A percentile compares a stretch with the other conserved stretches of the same genome.
phyloP scores from a whole-genome alignment of 2,797 vertebrate species.

The Brachyrhaphis roseni region DNA sequence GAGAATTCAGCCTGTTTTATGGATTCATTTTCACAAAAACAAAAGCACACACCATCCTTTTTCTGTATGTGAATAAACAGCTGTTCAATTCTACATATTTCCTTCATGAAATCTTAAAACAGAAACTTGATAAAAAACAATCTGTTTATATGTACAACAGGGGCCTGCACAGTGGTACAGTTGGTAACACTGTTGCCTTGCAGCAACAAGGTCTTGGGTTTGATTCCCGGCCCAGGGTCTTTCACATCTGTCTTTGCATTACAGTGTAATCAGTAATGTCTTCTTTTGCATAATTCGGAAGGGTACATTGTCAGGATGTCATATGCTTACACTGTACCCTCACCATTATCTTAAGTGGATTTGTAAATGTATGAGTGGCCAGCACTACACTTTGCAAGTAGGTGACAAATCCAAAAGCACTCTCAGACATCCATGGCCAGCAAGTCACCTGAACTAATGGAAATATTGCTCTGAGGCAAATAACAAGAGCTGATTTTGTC shows the following conservation, averaged over 20 bases:
- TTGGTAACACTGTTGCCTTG: too few species aligned
- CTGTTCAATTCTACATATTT: neutral
- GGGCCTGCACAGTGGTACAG: too few species aligned
- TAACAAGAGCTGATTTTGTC: conserved; percentile 31
- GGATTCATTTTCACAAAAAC: neutral
- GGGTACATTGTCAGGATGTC: neutral
- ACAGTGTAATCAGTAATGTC: neutral
- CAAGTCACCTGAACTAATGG: conserved; percentile 21
- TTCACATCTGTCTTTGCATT: neutral
- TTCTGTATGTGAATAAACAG: neutral
- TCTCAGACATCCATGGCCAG: conserved; percentile 11
- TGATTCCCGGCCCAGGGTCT: too few species aligned
- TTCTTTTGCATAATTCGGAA: neutral
- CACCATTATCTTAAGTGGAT: neutral
- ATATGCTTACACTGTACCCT: neutral
- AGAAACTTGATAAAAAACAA: too few species aligned
- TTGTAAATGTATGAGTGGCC: neutral
- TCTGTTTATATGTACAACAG: neutral
- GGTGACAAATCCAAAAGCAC: conserved; percentile 8
- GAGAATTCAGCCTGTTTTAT: neutral
- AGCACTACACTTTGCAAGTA: neutral
- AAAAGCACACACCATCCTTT: neutral
- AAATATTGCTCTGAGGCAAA: conserved; percentile 13
- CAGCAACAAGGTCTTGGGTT: too few species aligned
- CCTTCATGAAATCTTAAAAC: neutral